Base-by-base conservation (phyloP, 2,888 invertebrate species). In the Neocrepidodera transversa region DNA sequence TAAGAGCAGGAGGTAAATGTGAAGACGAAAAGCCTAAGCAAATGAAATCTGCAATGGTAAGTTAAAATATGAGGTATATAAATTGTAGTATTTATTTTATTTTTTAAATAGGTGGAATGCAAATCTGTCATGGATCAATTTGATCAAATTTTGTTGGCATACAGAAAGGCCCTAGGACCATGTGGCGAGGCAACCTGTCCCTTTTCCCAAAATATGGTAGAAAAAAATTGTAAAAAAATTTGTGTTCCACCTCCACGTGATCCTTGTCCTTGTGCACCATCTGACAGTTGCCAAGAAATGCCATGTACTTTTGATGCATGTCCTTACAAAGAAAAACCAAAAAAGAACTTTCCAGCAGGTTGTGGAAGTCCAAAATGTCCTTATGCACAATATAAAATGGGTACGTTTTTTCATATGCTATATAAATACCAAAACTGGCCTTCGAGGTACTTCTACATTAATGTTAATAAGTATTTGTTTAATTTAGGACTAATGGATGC, bases 91-190 rank as follows among this genome's bases (percentile, higher is more conserved):
- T 38, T 16, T 16, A 7, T 16, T 10, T 40, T 17, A 40, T 40
- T 38, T 38, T 8, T 6, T 3, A 2, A 6, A 18, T 13, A 42
- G 42, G 42, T 11, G 20, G 76, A 76, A 53, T 79, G 79, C 54
- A 76, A 76, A 62, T 74, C 75, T 23, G 66, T 79, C 1, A 78
- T 79, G 78, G 71, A 75, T 14, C 74, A 78, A 32, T 77, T 77
- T 42, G 78, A 79, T 51, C 72, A 71, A 43, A 71, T 76, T 42
- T 54, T 78, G 30, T 62, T 59, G 1, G 73, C 72, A 11, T 79
- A 78, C 52, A 78, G 76, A 60, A 75, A 71, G 43, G 77, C 78
- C 0, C 32, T 79, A 49, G 76, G 78, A 7, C 79, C 79, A 13
- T 79, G 79, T 53, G 78, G 77, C 1, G 70, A 76, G 59, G 68